Evolutionary conservation across 2,888 invertebrate species (phyloP).

Genomic region (Ormyrus pomaceus): DNA sequence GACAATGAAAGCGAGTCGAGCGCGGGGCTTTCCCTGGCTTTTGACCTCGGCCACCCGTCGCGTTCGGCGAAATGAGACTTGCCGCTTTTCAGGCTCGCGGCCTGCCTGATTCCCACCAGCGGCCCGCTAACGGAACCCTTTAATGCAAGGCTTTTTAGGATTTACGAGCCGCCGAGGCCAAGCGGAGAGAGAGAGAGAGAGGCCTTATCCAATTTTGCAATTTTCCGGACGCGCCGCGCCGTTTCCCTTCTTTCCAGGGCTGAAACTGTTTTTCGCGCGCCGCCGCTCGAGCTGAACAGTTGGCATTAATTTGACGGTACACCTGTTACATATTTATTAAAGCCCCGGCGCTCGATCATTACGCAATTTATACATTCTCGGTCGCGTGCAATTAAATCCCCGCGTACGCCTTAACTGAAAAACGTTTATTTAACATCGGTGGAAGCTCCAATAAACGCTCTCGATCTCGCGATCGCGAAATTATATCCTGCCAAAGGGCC

Average conservation of each 20-base stretch:
- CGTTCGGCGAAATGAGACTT: slow-evolving; percentile 22
- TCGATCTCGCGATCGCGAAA: neutral
- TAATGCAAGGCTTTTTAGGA: neutral
- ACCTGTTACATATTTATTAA: neutral
- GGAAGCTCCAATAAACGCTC: neutral
- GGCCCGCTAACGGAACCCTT: slow-evolving; percentile 26
- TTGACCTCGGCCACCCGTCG: slow-evolving; percentile 31
- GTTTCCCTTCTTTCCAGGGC: neutral
- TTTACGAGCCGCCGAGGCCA: neutral
- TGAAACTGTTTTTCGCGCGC: neutral
- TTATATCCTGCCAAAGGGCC: slow-evolving; percentile 6
- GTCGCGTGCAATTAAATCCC: neutral
- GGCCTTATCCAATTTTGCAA: neutral
- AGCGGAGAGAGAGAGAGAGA: too few relatives aligned
- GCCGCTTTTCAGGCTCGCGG: neutral
- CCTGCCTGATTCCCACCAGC: neutral
- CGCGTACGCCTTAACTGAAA: neutral
- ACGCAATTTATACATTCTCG: slow-evolving; percentile 4
- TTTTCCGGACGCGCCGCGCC: neutral
- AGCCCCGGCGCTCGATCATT: neutral
- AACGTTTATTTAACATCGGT: slow-evolving; percentile 1
- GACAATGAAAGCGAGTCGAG: slow-evolving; percentile 10
- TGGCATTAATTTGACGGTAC: neutral
- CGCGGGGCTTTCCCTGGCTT: slow-evolving; percentile 15
- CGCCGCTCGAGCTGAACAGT: neutral